These are phyloP conservation scores for Mustelus asterias DNA, from an alignment of 2,113 vertebrate genomes.

Conservation along the genomic window DNA sequence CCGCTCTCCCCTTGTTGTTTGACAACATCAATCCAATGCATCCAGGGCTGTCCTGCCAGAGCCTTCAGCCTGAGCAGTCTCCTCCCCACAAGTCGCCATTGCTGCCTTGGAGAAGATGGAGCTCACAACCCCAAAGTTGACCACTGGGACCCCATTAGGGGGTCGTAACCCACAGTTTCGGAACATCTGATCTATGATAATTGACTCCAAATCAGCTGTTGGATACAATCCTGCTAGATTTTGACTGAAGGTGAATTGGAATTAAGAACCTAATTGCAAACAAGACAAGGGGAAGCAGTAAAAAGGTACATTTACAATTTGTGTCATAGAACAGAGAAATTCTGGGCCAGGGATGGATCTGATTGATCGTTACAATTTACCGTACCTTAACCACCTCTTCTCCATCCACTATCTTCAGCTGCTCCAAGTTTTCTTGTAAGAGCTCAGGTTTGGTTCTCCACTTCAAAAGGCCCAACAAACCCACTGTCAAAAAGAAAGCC, in stretches of 20 bases:
- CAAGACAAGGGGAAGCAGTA: neutral
- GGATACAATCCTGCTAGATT: neutral
- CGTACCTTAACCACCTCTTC: conserved; percentile 94
- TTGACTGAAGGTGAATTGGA: neutral
- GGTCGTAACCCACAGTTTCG: too few species aligned
- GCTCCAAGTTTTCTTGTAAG: conserved; percentile 84
- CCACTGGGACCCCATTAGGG: too few species aligned
- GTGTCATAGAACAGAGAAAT: too few species aligned
- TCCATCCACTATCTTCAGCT: conserved; percentile 90
- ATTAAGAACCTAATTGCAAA: neutral
- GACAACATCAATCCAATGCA: too few species aligned
- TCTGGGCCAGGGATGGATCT: too few species aligned
- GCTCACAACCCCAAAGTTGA: too few species aligned
- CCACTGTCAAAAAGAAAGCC: conserved; percentile 62
- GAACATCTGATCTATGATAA: too few species aligned
- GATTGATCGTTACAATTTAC: neutral
- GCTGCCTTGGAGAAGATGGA: too few species aligned
- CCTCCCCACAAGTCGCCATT: too few species aligned
- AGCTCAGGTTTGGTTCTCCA: conserved; percentile 89
- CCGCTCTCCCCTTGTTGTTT: too few species aligned
- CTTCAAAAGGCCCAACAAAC: conserved; percentile 84
- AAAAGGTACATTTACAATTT: neutral
- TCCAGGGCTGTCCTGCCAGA: too few species aligned
- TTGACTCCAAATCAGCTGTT: neutral
- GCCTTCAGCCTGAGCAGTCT: too few species aligned